Evolutionary conservation across 2,797 vertebrate species (phyloP).

Genomic region (Simalia tracyae): DNA sequence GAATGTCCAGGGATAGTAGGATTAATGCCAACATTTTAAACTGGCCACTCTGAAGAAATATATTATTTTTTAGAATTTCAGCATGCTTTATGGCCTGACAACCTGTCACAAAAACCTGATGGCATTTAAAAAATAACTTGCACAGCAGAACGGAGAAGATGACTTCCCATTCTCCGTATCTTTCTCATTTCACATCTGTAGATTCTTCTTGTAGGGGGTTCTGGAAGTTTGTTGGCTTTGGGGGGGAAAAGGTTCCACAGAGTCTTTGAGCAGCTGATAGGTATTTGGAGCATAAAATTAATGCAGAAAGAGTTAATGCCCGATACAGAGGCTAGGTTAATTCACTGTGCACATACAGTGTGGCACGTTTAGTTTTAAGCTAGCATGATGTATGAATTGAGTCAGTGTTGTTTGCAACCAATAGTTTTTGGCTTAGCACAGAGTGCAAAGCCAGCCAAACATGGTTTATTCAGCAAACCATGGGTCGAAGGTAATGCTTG

Average conservation of each 20-base stretch:
- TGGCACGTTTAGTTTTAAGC: neutral
- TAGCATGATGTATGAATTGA: neutral
- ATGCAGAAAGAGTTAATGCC: neutral
- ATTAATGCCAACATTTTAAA: neutral
- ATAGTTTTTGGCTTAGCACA: neutral
- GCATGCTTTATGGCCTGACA: neutral
- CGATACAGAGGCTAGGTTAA: neutral
- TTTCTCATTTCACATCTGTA: neutral
- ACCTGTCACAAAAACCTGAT: neutral
- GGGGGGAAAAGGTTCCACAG: neutral
- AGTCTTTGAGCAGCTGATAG: neutral
- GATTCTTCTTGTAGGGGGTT: no score
- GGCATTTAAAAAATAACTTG: no score
- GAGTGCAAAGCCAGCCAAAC: neutral
- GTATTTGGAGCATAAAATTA: neutral
- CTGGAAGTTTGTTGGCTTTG: no score
- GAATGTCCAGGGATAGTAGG: neutral
- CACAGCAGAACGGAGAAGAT: neutral
- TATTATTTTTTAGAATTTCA: neutral
- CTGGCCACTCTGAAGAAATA: neutral
- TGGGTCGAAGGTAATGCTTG: neutral
- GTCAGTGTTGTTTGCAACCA: neutral
- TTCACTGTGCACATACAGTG: neutral
- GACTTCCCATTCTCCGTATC: neutral
- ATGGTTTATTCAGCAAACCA: neutral